Conservation (phyloP, 2,113 vertebrate species). For the Glareola pratincola region DNA sequence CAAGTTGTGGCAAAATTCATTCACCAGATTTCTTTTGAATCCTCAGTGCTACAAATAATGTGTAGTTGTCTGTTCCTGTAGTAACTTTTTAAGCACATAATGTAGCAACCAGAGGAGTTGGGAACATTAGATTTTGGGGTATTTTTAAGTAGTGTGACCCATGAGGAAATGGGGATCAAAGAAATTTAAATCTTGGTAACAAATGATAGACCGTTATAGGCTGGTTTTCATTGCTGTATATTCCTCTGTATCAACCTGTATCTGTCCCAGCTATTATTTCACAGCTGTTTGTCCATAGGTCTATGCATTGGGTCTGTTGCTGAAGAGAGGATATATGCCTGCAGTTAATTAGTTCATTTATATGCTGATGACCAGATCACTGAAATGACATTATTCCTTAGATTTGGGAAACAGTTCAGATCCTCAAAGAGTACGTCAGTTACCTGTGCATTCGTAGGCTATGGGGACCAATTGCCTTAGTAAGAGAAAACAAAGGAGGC, state of each 20-base stretch:
- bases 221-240: neutral
- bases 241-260: accelerated
- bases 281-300: neutral
- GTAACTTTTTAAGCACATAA: neutral
- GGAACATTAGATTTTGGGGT: neutral
- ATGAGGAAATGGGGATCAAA: neutral
- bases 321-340: neutral
- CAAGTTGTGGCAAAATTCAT: neutral
- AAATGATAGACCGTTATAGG: neutral
- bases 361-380: neutral
- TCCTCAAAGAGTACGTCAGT: accelerated
- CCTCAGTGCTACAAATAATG: neutral
- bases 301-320: neutral
- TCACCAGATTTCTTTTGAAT: neutral
- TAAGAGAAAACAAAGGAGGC: neutral
- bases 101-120: neutral
- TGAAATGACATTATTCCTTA: neutral
- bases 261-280: neutral
- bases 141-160: neutral
- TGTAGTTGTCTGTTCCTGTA: neutral
- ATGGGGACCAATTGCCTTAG: neutral
- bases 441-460: neutral
- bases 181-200: neutral
- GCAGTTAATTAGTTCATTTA: neutral
- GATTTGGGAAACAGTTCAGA: neutral